phyloP scores from a whole-genome alignment of 2,888 invertebrate genomes.

The Dexiosoma caninum region DNA sequence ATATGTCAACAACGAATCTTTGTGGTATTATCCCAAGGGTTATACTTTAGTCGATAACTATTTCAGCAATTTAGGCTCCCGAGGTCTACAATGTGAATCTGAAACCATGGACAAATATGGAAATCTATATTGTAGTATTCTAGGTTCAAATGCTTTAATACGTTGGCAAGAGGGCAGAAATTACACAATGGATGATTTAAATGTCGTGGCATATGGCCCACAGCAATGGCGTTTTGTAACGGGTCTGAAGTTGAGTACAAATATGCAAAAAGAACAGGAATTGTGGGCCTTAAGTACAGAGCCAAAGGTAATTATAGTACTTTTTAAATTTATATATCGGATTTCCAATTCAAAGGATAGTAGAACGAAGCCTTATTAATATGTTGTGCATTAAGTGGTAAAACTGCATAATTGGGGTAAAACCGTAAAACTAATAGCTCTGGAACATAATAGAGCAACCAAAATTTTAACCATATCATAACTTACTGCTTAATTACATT shows the following conservation, averaged over 20 bases:
- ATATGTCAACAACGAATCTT: slow-evolving; percentile 79
- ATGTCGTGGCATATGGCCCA: slow-evolving; percentile 80
- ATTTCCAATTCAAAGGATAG: no score
- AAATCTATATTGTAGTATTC: slow-evolving; percentile 84
- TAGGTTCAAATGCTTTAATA: slow-evolving; percentile 84
- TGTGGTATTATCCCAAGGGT: slow-evolving; percentile 78
- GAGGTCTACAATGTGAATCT: slow-evolving; percentile 85
- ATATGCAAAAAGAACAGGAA: slow-evolving; percentile 80
- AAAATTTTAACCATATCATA: no score
- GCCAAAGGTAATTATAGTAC: slow-evolving; percentile 66
- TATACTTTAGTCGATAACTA: slow-evolving; percentile 68
- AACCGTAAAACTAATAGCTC: no score
- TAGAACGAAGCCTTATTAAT: no score
- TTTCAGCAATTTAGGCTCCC: slow-evolving; percentile 79
- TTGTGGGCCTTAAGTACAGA: slow-evolving; percentile 82
- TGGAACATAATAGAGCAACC: no score
- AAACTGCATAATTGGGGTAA: no score
- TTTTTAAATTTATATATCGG: no score
- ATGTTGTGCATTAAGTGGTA: no score
- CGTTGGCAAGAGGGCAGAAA: slow-evolving; percentile 85
- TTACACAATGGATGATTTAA: slow-evolving; percentile 79
- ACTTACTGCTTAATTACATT: no score
- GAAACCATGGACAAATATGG: slow-evolving; percentile 85
- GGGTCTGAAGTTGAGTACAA: slow-evolving; percentile 84
- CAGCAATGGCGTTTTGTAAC: slow-evolving; percentile 85